phyloP scores from a whole-genome alignment of 2,113 vertebrate species.

The Platysternon megacephalum region DNA sequence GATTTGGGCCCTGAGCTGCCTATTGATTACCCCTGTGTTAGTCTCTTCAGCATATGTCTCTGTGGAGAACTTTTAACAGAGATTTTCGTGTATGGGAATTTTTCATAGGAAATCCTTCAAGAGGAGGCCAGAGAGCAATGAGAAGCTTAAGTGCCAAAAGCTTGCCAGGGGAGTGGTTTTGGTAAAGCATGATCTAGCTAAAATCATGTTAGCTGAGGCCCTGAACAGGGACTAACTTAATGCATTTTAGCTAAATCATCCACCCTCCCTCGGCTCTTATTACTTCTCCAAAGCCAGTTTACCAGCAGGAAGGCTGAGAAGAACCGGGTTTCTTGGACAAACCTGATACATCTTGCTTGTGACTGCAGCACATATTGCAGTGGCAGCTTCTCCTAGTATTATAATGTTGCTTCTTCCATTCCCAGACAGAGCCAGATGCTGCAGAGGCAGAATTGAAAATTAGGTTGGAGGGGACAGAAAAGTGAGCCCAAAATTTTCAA shows the following conservation, averaged over 20 bases:
- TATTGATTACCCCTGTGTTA: too few species aligned
- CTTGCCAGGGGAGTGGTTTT: neutral
- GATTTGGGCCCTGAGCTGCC: too few species aligned
- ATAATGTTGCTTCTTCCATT: neutral
- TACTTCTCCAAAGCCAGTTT: neutral
- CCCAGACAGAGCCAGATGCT: neutral
- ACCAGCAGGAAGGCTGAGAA: neutral
- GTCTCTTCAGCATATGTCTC: too few species aligned
- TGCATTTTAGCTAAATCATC: neutral
- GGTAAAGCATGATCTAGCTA: neutral
- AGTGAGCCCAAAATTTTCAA: neutral
- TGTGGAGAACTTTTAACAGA: neutral
- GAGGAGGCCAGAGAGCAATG: neutral
- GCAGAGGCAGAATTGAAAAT: neutral
- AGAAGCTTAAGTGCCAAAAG: neutral
- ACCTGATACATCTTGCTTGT: neutral
- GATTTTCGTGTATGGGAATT: neutral
- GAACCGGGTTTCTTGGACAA: neutral
- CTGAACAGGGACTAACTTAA: neutral
- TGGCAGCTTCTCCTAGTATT: neutral
- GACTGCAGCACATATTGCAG: neutral
- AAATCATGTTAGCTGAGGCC: neutral
- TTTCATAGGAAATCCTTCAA: neutral
- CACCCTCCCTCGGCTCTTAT: accelerated
- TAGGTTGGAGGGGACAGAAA: neutral